Evolutionary conservation across 2,113 vertebrate species (phyloP).

Genomic region (Enhydra lutris): DNA sequence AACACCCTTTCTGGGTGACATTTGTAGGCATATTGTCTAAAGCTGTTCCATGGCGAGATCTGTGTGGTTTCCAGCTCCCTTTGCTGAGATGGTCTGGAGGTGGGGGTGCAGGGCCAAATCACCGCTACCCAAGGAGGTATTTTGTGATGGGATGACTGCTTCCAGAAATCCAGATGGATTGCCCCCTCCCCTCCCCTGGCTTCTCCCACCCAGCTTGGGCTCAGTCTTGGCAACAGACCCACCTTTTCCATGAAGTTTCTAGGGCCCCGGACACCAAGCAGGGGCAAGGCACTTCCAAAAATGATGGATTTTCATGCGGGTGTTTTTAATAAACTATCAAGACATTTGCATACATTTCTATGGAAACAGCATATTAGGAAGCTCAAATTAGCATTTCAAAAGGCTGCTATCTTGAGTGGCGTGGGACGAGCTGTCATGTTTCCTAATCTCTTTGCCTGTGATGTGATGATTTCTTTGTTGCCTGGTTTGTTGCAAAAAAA

Average conservation of each 20-base stretch:
- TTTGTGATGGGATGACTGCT: neutral
- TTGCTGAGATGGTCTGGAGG: rapidly evolving
- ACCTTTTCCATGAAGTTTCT: conserved; percentile 54
- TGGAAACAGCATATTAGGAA: conserved; percentile 84
- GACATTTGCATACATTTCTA: conserved; percentile 87
- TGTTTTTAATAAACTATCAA: conserved; percentile 69
- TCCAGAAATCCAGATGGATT: neutral
- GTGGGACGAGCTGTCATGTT: conserved; percentile 83
- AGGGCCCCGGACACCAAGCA: conserved; percentile 34
- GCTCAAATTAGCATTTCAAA: conserved; percentile 86
- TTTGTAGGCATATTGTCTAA: neutral
- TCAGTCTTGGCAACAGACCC: neutral
- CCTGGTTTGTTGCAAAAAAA: conserved; percentile 68
- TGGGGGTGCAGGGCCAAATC: too few relatives aligned
- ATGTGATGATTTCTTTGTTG: conserved; percentile 69
- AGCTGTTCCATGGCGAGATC: neutral
- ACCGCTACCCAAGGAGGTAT: neutral
- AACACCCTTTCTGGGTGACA: neutral
- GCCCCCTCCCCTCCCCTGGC: neutral
- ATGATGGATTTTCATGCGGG: conserved; percentile 12
- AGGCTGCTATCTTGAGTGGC: conserved; percentile 84
- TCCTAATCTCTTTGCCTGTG: conserved; percentile 70
- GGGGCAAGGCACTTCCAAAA: conserved; percentile 62
- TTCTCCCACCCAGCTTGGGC: neutral
- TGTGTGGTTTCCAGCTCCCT: neutral